Evolutionary conservation across 2,113 vertebrate genomes (phyloP).

Genomic region (Carassius auratus): DNA sequence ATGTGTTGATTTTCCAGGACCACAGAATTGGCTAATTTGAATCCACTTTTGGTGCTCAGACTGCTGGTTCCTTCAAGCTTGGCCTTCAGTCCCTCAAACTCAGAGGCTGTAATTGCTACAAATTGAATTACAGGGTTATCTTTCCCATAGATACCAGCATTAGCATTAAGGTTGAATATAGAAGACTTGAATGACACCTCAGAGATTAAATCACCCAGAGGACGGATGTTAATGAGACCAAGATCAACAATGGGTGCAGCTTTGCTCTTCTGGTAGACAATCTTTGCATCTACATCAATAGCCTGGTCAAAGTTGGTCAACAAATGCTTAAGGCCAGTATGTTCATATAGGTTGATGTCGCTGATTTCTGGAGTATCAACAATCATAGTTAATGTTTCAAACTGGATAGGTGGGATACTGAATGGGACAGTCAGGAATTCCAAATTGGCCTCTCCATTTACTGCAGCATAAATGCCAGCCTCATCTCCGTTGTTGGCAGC

Average conservation of each 20-base stretch:
- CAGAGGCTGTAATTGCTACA: conserved; percentile 81
- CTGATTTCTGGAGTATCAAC: conserved; percentile 77
- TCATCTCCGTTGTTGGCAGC: conserved; percentile 77
- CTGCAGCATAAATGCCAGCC: conserved; percentile 70
- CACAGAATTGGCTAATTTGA: conserved; percentile 86
- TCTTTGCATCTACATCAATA: conserved; percentile 81
- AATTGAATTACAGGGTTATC: conserved; percentile 85
- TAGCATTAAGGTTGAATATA: conserved; percentile 83
- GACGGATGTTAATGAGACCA: conserved; percentile 73
- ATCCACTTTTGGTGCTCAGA: conserved; percentile 82
- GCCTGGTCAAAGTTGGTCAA: conserved; percentile 85
- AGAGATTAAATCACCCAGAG: conserved; percentile 82
- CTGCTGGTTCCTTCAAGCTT: conserved; percentile 88
- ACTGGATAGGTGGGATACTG: conserved; percentile 76
- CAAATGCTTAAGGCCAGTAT: conserved; percentile 80
- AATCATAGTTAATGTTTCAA: conserved; percentile 67
- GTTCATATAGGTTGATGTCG: conserved; percentile 85
- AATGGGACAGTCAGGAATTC: conserved; percentile 85
- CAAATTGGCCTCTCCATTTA: conserved; percentile 85
- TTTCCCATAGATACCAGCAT: conserved; percentile 80
- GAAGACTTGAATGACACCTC: conserved; percentile 90
- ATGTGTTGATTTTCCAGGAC: conserved; percentile 81
- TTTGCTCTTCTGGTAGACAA: conserved; percentile 84
- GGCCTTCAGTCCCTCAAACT: conserved; percentile 80
- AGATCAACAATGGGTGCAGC: conserved; percentile 67